These are phyloP conservation scores for Acanthaster planci DNA, from an alignment of 35 echinoderm and acorn worm species.

Conservation along the genomic window DNA sequence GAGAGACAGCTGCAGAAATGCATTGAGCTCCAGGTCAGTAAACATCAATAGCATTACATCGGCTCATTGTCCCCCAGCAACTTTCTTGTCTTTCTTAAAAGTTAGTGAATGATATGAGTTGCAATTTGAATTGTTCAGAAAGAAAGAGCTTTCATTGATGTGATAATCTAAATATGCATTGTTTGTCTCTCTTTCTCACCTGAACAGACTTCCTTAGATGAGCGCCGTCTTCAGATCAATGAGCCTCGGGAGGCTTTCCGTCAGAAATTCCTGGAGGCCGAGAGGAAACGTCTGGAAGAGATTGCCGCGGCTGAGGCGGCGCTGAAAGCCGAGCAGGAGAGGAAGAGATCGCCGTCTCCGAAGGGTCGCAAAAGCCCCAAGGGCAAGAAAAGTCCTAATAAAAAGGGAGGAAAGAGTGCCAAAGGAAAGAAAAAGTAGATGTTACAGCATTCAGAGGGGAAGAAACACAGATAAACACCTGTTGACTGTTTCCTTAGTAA, in stretches of 20 bases:
- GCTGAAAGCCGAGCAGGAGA: slow-evolving; percentile 70
- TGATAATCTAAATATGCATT: no score
- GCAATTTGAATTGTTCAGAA: no score
- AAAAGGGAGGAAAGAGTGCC: slow-evolving; percentile 69
- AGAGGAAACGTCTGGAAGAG: slow-evolving; percentile 92
- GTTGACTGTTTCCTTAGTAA: no score
- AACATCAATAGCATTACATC: not conserved
- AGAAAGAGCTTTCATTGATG: no score
- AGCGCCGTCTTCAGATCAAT: slow-evolving; percentile 58
- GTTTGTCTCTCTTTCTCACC: not conserved
- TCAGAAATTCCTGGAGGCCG: slow-evolving; percentile 92
- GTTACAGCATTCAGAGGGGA: no score
- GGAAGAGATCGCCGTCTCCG: slow-evolving; percentile 73
- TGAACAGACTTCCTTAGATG: slow-evolving; percentile 79
- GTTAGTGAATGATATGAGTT: no score
- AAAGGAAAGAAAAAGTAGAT: slow-evolving; percentile 19
- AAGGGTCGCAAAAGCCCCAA: slow-evolving; percentile 94
- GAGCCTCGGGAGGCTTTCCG: slow-evolving; percentile 93
- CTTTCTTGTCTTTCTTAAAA: no score
- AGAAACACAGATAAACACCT: no score
- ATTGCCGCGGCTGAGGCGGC: slow-evolving; percentile 88
- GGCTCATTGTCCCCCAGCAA: not conserved
- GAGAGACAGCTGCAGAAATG: slow-evolving; percentile 88
- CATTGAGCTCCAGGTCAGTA: slow-evolving; percentile 73
- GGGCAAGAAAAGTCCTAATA: slow-evolving; percentile 96